Base-by-base conservation (phyloP, 2,113 vertebrate species). In the Atherinomorus stipes region DNA sequence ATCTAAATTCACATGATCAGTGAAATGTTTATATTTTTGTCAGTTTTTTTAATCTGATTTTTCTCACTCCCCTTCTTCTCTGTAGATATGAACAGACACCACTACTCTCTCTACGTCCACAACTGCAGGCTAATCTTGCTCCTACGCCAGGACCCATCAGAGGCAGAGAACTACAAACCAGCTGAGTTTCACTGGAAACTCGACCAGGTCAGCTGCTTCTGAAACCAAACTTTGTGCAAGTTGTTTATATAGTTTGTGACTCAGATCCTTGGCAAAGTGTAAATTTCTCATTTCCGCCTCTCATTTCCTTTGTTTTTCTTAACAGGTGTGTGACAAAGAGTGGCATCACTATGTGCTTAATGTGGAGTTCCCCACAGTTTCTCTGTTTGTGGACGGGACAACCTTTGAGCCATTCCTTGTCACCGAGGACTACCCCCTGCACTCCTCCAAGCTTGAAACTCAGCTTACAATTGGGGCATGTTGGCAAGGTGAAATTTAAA, bases 151-250 rank as follows among this genome's bases (percentile, higher is more conserved):
- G 96, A 98, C 0, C 95, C 96, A 1, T 89, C 94, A 0, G 95
- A 95, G 76, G 94, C 94, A 0, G 96, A 96, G 64, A 93, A 91
- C 5, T 98, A 97, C 89, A 96, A 93, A 78, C 97, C 98, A 2
- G 97, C 98, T 0, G 98, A 99, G 72, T 99, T 99, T 62, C 98
- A 99, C 92, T 99, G 98, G 98, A 99, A 99, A 42, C 81, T 99
- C 0, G 95, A 96, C n/a, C 96, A 99, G 93, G 98, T 97, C 61
- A 80, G 93, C 71, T 21, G 22, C 53, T 21, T 10, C 26, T 44
- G 4, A 42, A 9, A 26, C 19, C 22, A 50, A 19, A 38, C 50
- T 11, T 31, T 12, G 19, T 28, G 1, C 53, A 21, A 23, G 3
- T 3, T 15, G 21, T 12, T 58, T 47, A 4, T 28, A 62, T 22